Percentiles rank a stretch among this genome's conserved stretches.
These are phyloP conservation scores for Siniperca knerii DNA, from an alignment of 2,113 vertebrate genomes.

Conservation along the genomic window DNA sequence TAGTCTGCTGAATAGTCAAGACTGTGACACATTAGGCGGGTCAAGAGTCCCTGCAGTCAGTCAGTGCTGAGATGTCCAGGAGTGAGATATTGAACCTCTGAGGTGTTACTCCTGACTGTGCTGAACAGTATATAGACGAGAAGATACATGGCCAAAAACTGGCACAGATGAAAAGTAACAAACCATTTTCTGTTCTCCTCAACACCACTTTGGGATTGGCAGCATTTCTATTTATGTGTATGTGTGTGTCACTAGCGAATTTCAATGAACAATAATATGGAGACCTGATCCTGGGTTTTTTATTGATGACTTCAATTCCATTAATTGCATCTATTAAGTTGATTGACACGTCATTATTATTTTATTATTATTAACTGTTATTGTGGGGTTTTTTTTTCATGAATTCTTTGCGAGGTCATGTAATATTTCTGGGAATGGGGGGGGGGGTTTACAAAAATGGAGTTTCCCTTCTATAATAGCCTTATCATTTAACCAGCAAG, in stretches of 20 bases:
- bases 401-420: background rate
- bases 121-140: background rate
- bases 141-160: background rate
- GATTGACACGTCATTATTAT: background rate
- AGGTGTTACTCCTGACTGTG: background rate
- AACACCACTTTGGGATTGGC: background rate
- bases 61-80: background rate
- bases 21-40: background rate
- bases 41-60: constrained; percentile 8
- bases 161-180: background rate
- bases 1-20: background rate
- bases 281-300: background rate
- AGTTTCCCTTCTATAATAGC: background rate
- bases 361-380: background rate
- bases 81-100: background rate
- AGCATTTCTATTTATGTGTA: background rate
- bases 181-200: background rate
- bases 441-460: too few relatives aligned
- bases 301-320: background rate
- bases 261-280: background rate
- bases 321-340: background rate
- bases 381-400: too few relatives aligned
- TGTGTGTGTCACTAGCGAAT: background rate
- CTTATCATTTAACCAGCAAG: background rate
- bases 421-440: background rate